Percentiles rank a stretch among this genome's conserved stretches.
Conservation (phyloP, 2,888 invertebrate genomes). For the Melitaea athalia region DNA sequence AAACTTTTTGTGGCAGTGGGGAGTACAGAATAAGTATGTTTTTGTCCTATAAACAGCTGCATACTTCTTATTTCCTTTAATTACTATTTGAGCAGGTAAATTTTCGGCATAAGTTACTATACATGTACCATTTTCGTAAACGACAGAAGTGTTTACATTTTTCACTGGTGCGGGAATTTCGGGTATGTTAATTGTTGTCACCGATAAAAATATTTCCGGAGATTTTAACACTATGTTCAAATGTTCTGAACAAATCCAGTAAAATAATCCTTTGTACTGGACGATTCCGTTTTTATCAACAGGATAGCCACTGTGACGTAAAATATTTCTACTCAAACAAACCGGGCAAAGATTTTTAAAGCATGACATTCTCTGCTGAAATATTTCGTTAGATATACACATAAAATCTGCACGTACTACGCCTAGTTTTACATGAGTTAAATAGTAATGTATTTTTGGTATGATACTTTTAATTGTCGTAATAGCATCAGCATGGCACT, state of each 20-base stretch:
- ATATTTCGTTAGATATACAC: slow-evolving; percentile 81
- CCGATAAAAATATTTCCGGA: slow-evolving; percentile 65
- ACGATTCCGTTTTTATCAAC: slow-evolving; percentile 81
- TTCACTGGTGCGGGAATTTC: slow-evolving; percentile 76
- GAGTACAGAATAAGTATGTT: slow-evolving; percentile 81
- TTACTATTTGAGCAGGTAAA: slow-evolving; percentile 70
- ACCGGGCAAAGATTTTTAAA: slow-evolving; percentile 83
- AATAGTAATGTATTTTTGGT: slow-evolving; percentile 77
- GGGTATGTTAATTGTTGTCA: slow-evolving; percentile 61
- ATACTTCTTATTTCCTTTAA: slow-evolving; percentile 67
- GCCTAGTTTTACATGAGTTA: slow-evolving; percentile 68
- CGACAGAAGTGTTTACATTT: slow-evolving; percentile 59
- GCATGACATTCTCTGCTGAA: slow-evolving; percentile 71
- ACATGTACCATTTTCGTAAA: slow-evolving; percentile 82
- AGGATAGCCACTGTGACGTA: slow-evolving; percentile 68
- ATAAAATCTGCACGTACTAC: slow-evolving; percentile 77
- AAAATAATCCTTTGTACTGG: slow-evolving; percentile 79
- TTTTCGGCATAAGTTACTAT: slow-evolving; percentile 83
- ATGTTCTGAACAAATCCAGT: slow-evolving; percentile 84
- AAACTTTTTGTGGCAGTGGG: slow-evolving; percentile 78
- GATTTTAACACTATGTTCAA: slow-evolving; percentile 66
- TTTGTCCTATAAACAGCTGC: slow-evolving; percentile 75
- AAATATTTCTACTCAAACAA: slow-evolving; percentile 72
- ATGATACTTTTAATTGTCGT: slow-evolving; percentile 60
- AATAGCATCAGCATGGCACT: slow-evolving; percentile 72